Percentiles rank a stretch among this genome's conserved stretches.
These are phyloP conservation scores for Pachycephala philippinensis DNA, from an alignment of 2,113 vertebrate species.

Conservation along the genomic window DNA sequence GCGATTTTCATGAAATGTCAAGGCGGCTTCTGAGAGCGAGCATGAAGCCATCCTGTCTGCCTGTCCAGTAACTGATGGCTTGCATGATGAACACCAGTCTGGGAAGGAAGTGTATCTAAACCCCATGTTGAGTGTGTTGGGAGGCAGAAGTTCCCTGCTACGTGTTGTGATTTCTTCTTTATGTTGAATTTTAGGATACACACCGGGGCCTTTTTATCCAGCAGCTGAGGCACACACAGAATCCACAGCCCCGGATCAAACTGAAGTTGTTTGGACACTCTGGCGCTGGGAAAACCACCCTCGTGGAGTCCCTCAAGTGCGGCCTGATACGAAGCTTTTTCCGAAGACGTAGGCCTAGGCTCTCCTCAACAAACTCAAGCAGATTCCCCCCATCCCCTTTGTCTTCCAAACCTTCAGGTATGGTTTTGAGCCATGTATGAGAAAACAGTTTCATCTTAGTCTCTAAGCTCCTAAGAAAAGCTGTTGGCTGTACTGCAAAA, in stretches of 20 bases:
- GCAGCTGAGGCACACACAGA: conserved; percentile 87
- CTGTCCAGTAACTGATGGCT: neutral
- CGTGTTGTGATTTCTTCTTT: neutral
- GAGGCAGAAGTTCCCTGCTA: neutral
- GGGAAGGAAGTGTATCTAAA: neutral
- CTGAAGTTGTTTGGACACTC: conserved; percentile 92
- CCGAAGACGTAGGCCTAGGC: conserved; percentile 84
- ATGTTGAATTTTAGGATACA: conserved; percentile 76
- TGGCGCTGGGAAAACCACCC: conserved; percentile 86
- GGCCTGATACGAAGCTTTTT: conserved; percentile 95
- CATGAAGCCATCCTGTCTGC: neutral
- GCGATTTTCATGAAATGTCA: neutral
- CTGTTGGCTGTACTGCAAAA: neutral
- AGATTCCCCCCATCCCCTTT: conserved; percentile 89
- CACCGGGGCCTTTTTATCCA: conserved; percentile 89
- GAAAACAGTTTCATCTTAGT: neutral
- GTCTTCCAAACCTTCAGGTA: conserved; percentile 89
- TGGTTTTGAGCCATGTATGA: neutral
- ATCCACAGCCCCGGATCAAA: conserved; percentile 86
- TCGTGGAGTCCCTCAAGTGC: conserved; percentile 94
- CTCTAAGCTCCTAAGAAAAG: neutral
- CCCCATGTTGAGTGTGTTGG: neutral
- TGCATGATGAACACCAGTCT: neutral
- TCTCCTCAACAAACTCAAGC: conserved; percentile 80
- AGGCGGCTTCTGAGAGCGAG: neutral